phyloP scores from a whole-genome alignment of 2,797 vertebrate species.

The Gallinago solitaria region DNA sequence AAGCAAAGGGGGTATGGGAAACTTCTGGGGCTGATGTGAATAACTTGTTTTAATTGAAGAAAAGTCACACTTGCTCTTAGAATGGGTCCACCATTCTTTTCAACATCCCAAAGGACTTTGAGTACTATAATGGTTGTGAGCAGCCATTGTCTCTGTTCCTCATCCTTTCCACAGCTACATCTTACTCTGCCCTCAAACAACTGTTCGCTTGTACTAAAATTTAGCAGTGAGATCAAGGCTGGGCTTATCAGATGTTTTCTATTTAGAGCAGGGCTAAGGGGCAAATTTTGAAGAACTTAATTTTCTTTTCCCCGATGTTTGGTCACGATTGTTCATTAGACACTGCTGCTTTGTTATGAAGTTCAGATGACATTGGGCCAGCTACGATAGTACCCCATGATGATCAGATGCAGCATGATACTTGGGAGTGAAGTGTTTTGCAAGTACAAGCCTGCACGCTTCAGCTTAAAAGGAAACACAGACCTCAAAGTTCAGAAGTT shows the following conservation, averaged over 20 bases:
- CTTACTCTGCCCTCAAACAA: not conserved
- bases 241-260: slow-evolving; percentile 52
- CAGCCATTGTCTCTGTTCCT: not conserved
- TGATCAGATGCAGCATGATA: slow-evolving; percentile 52
- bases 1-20: not conserved
- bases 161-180: not conserved
- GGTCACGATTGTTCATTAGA: slow-evolving; percentile 36
- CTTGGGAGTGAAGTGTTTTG: not conserved
- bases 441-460: not conserved
- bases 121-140: not conserved
- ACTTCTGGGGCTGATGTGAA: not conserved
- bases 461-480: not conserved
- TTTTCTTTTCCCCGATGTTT: slow-evolving; percentile 3
- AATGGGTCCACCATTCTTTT: not conserved
- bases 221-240: not conserved
- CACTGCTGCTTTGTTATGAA: slow-evolving; percentile 57
- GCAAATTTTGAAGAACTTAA: not conserved
- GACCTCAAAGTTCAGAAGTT: not conserved
- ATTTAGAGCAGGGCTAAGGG: slow-evolving; percentile 15
- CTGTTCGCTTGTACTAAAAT: slow-evolving; percentile 14
- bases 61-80: not conserved
- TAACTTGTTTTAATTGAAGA: not conserved
- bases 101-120: not conserved
- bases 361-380: not conserved
- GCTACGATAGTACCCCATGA: slow-evolving; percentile 53